Evolutionary conservation across 2,113 vertebrate genomes (phyloP).

Genomic region (Hemiprocne comata): DNA sequence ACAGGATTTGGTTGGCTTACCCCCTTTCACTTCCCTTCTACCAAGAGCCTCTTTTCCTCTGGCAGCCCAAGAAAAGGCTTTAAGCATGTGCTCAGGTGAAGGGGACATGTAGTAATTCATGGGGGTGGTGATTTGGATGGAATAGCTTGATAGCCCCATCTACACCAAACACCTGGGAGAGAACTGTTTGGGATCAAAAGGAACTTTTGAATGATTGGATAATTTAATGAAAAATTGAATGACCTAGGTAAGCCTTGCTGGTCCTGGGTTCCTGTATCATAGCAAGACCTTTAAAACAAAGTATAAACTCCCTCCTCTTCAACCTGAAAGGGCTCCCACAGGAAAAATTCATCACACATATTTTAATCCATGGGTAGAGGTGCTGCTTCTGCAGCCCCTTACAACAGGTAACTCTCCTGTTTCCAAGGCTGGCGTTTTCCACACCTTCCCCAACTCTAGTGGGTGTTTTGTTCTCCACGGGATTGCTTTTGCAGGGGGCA

Average conservation of each 20-base stretch:
- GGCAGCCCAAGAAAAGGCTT: background rate
- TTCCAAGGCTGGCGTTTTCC: background rate
- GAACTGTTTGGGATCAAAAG: background rate
- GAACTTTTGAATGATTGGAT: background rate
- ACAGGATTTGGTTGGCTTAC: background rate
- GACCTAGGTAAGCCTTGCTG: background rate
- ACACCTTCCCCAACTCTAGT: background rate
- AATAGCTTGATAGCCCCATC: background rate
- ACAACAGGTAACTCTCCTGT: background rate
- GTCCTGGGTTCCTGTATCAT: background rate
- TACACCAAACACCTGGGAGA: background rate
- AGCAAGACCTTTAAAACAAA: background rate
- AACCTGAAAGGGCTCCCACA: background rate
- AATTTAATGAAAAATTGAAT: background rate
- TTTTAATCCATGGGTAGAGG: background rate
- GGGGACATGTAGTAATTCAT: background rate
- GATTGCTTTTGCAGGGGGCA: background rate
- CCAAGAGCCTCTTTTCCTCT: background rate
- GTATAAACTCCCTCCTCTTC: background rate
- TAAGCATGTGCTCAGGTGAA: background rate
- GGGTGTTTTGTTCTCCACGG: background rate
- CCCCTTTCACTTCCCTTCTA: background rate
- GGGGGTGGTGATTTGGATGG: accelerated
- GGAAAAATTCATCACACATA: background rate
- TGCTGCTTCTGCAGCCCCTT: background rate